phyloP scores from a whole-genome alignment of 2,797 vertebrate genomes.

The Chloroceryle inda region DNA sequence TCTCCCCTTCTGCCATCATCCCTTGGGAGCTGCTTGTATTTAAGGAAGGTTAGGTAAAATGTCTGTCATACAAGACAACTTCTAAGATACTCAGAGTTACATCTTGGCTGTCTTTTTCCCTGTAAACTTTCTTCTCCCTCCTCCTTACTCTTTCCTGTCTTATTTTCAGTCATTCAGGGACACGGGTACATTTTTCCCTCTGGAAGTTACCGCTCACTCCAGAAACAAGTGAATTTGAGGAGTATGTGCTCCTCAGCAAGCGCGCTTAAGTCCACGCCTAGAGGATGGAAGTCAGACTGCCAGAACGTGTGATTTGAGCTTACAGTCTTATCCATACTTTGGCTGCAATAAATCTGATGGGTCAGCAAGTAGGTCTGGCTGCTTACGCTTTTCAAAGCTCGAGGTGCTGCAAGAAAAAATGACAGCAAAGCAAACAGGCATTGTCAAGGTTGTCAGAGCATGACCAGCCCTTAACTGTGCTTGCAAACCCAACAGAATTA shows the following conservation, averaged over 20 bases:
- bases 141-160: neutral
- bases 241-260: neutral
- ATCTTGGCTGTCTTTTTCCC: neutral
- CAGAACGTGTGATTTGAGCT: neutral
- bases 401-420: neutral
- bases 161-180: neutral
- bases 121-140: neutral
- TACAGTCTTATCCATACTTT: neutral
- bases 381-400: neutral
- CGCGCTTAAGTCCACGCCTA: neutral
- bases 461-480: neutral
- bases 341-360: neutral
- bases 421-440: neutral
- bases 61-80: neutral
- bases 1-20: neutral
- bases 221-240: neutral
- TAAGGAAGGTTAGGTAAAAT: neutral
- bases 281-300: neutral
- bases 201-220: neutral
- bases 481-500: conserved; percentile 13
- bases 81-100: neutral
- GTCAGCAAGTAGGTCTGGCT: neutral
- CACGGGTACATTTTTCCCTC: neutral
- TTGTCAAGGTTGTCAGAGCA: neutral
- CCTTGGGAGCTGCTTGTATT: neutral